A percentile compares a stretch with the other conserved stretches of the same genome.
phyloP scores from a whole-genome alignment of 2,888 invertebrate species.

The Rhamphomyia laevipes region DNA sequence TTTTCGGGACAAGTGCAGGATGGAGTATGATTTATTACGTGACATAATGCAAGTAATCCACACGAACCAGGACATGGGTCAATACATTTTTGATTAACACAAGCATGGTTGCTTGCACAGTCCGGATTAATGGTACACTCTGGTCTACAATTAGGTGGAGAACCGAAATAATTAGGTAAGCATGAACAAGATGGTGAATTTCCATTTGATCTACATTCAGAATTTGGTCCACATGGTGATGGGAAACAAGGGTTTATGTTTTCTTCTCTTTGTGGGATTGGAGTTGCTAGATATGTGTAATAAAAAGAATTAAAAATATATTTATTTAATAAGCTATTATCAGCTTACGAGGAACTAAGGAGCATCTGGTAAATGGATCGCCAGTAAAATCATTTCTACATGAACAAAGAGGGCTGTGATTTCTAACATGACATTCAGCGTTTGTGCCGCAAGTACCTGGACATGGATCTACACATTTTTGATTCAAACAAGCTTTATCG shows the following conservation, averaged over 20 bases:
- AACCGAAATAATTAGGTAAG: constrained; percentile 47
- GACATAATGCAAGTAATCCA: constrained; percentile 56
- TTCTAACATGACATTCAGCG: constrained; percentile 58
- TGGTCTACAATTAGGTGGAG: constrained; percentile 63
- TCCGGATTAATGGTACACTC: constrained; percentile 68
- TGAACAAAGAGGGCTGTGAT: constrained; percentile 67
- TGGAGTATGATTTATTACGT: constrained; percentile 60
- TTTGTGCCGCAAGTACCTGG: constrained; percentile 48
- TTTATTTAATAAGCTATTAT: not conserved
- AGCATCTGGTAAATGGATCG: constrained; percentile 59
- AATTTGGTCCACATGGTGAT: constrained; percentile 52
- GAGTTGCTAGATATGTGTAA: constrained; percentile 16
- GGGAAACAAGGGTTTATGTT: constrained; percentile 47
- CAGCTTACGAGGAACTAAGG: constrained; percentile 37
- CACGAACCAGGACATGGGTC: constrained; percentile 62
- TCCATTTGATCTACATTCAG: constrained; percentile 50
- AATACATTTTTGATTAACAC: constrained; percentile 57
- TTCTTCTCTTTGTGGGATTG: constrained; percentile 23
- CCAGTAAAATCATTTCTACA: constrained; percentile 59
- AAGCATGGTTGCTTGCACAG: constrained; percentile 52
- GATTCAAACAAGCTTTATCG: constrained; percentile 50
- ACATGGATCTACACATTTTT: constrained; percentile 55
- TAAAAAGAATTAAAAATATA: constrained; percentile 42
- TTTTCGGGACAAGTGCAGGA: constrained; percentile 43
- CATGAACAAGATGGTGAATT: constrained; percentile 54